A percentile compares a stretch with the other conserved stretches of the same genome.
These are phyloP conservation scores for Apodemia duryi DNA, from an alignment of 2,888 invertebrate genomes.

Conservation along the genomic window DNA sequence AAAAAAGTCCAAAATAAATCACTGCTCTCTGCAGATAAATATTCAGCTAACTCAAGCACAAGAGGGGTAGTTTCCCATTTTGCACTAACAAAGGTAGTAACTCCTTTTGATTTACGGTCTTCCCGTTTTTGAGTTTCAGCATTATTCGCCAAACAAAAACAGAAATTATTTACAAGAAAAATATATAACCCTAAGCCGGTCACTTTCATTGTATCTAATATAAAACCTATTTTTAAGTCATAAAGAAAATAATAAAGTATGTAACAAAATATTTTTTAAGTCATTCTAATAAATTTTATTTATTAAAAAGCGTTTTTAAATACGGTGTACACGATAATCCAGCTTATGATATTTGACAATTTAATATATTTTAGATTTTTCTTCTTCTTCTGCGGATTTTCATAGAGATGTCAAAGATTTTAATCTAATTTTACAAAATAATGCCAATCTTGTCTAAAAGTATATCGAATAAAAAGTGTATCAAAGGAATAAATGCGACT, in stretches of 20 bases:
- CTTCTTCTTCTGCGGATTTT: background rate
- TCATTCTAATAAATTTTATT: constrained; percentile 8
- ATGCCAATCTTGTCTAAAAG: background rate
- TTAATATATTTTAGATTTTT: background rate
- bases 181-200: constrained; percentile 55
- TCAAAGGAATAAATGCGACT: background rate
- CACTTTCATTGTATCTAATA: constrained; percentile 46
- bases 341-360: background rate
- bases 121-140: constrained; percentile 49
- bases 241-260: background rate
- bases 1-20: constrained; percentile 91
- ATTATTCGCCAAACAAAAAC: constrained; percentile 46
- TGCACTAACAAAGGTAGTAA: constrained; percentile 92
- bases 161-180: constrained; percentile 46
- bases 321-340: background rate
- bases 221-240: constrained; percentile 20
- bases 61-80: constrained; percentile 97
- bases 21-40: constrained; percentile 88
- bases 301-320: background rate
- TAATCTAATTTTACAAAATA: background rate
- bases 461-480: background rate
- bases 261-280: background rate
- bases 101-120: constrained; percentile 85
- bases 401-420: background rate
- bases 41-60: constrained; percentile 93